phyloP scores from a whole-genome alignment of 2,113 vertebrate species.

The Dasypus novemcinctus region DNA sequence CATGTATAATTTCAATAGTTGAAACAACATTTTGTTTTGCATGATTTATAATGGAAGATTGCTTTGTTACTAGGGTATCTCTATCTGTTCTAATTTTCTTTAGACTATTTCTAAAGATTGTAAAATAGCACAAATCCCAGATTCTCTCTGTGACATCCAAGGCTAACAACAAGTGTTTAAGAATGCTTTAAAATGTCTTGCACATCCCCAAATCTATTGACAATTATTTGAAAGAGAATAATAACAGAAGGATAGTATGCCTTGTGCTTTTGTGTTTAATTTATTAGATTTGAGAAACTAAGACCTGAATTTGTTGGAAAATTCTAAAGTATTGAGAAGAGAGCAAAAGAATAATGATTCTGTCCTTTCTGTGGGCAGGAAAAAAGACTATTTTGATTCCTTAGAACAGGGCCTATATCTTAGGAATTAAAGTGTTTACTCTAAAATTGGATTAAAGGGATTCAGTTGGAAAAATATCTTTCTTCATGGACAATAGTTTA shows the following conservation, averaged over 20 bases:
- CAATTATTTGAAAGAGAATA: neutral
- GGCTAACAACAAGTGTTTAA: neutral
- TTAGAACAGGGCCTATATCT: neutral
- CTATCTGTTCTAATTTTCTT: conserved; percentile 1
- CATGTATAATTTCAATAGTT: neutral
- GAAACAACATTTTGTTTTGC: neutral
- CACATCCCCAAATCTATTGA: neutral
- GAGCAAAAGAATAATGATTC: neutral
- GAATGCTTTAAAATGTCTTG: neutral
- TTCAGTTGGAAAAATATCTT: neutral
- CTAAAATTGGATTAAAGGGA: conserved; percentile 5
- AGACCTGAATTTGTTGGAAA: neutral
- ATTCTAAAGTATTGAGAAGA: neutral
- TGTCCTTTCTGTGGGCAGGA: neutral
- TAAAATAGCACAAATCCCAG: neutral
- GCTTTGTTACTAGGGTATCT: neutral
- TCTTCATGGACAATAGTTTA: neutral
- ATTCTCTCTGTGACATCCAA: neutral
- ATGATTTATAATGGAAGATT: neutral
- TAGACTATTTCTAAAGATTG: neutral
- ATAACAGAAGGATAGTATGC: neutral
- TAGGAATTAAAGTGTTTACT: neutral
- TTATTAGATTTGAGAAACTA: neutral
- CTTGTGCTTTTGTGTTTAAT: neutral
- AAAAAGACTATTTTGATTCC: neutral